Base-by-base conservation (phyloP, 2,797 vertebrate genomes). In the Typhlichthys subterraneus region DNA sequence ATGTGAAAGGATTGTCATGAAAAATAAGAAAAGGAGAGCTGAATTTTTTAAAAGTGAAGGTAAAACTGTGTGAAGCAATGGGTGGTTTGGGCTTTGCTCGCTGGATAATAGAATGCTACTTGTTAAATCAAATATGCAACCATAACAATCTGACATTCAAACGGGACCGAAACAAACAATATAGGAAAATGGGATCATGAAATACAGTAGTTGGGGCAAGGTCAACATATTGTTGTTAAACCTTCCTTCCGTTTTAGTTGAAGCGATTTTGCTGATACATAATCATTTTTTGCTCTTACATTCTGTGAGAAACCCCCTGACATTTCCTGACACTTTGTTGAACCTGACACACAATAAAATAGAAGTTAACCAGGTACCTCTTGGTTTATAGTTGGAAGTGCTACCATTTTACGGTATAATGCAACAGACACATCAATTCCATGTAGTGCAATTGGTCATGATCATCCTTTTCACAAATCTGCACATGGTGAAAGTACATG, bases 1-100 rank as follows among this genome's bases (percentile, higher is more conserved):
- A 64, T 89, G 82, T 92, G 91, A 92, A 87, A 85, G 79, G 79
- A 86, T 96, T 87, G 91, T 88, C 92, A 91, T 92, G 93, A 95
- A 90, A 94, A 98, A 95, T 94, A 93, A 94, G 83, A 94, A 90
- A 93, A 96, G 94, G 54, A 93, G 96, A 71, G 95, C 92, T 85
- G 94, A 97, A 65, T 99, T 96, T 97, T 97, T 99, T 94, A 93
- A 91, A 87, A 89, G 5, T 53, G 84, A 92, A 97, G 96, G 96
- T 98, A 97, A 95, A 89, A 48, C 8, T 61, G 42, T 56, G 64
- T 61, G 45, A 42, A 29, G 55, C 80, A 76, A 83, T 80, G 19
- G 68, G 65, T 76, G 69, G 65, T 65, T 51, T 73, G 51, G 50
- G 81, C 80, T 83, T 73, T 45, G 73, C 76, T 75, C 63, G 38